phyloP scores from a whole-genome alignment of 2,888 invertebrate genomes.

The Hanleya hanleyi region DNA sequence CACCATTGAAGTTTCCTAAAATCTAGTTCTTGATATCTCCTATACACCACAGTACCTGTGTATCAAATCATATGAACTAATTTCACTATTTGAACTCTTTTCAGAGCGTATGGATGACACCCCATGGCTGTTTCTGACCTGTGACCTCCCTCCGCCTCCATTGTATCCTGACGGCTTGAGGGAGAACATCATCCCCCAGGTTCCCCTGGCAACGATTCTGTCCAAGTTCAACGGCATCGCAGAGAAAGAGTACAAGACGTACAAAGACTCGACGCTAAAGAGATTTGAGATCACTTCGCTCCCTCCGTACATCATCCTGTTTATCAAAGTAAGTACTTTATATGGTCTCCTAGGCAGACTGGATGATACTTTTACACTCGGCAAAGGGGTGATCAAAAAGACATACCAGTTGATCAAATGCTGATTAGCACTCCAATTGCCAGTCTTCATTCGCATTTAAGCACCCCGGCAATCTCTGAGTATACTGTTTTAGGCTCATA shows the following conservation, averaged over 20 bases:
- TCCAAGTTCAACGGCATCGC: slow-evolving; percentile 96
- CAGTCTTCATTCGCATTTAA: no score
- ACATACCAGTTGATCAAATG: no score
- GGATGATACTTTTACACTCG: no score
- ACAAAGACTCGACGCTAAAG: slow-evolving; percentile 98
- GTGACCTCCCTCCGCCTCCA: slow-evolving; percentile 97
- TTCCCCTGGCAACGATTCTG: slow-evolving; percentile 93
- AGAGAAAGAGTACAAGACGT: slow-evolving; percentile 99
- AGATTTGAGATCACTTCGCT: slow-evolving; percentile 95
- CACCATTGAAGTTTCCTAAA: background rate
- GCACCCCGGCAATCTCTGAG: no score
- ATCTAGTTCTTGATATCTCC: no score
- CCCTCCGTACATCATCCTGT: slow-evolving; percentile 95
- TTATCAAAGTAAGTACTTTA: slow-evolving; percentile 86
- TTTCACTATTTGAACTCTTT: slow-evolving; percentile 5
- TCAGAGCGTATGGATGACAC: slow-evolving; percentile 83
- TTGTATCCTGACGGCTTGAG: slow-evolving; percentile 95
- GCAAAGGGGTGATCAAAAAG: no score
- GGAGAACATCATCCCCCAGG: slow-evolving; percentile 99
- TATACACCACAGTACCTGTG: no score
- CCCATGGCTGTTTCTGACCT: slow-evolving; percentile 96
- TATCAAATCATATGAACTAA: no score
- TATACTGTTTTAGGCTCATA: no score
- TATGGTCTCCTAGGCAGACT: no score
- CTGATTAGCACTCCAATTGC: no score